These are phyloP conservation scores for Platypus cylindrus DNA, from an alignment of 2,888 invertebrate genomes.

Conservation along the genomic window DNA sequence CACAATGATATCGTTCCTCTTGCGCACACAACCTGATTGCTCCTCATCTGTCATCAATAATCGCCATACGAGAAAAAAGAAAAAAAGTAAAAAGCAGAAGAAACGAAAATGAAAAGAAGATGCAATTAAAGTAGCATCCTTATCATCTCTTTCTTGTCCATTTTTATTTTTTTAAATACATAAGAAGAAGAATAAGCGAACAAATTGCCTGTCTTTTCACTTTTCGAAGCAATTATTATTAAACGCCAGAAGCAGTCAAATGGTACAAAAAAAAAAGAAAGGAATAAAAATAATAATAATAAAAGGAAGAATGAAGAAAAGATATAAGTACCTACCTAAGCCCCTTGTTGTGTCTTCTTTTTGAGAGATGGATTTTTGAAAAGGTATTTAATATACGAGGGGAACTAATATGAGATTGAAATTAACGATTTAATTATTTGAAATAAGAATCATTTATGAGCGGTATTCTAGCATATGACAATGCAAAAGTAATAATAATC, in stretches of 20 bases:
- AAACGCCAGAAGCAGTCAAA: slow-evolving; percentile 16
- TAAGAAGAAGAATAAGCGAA: slow-evolving; percentile 9
- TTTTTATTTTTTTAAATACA: slow-evolving; percentile 11
- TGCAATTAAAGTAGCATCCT: slow-evolving; percentile 12
- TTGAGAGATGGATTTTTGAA: no score
- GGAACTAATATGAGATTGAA: no score
- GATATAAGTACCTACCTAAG: no score
- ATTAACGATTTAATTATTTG: no score
- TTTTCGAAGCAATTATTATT: slow-evolving; percentile 17
- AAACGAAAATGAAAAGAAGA: not conserved
- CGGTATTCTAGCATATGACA: no score
- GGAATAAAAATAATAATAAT: no score
- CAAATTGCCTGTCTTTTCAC: slow-evolving; percentile 17
- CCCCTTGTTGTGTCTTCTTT: no score
- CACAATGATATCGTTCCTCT: no score
- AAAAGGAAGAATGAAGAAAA: no score
- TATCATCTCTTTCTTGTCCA: slow-evolving; percentile 9
- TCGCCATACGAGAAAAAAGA: not conserved
- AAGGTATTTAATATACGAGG: no score
- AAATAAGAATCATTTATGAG: no score
- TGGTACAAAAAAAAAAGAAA: slow-evolving; percentile 7
- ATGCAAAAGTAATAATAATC: no score
- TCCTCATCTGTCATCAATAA: not conserved
- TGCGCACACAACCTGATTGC: not conserved
- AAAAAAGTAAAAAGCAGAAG: not conserved